These are phyloP conservation scores for Smithornis capensis DNA, from an alignment of 2,113 vertebrate genomes.

Conservation along the genomic window DNA sequence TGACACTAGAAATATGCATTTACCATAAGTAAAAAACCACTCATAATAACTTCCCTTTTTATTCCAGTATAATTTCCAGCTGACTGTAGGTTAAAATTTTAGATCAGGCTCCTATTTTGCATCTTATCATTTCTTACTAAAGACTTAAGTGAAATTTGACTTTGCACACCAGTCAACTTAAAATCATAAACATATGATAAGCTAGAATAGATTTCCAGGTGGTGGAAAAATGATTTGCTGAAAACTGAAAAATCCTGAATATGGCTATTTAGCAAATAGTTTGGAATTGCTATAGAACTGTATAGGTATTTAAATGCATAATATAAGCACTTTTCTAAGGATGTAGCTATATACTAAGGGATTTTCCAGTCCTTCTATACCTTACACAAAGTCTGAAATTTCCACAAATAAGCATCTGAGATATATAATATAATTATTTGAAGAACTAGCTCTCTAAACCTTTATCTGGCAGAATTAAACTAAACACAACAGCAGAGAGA, in stretches of 20 bases:
- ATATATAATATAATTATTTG: not conserved
- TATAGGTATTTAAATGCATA: not conserved
- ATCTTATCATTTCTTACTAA: not conserved
- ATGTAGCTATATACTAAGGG: not conserved
- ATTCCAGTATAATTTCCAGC: not conserved
- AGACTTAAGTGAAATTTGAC: not conserved
- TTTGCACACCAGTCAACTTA: not conserved
- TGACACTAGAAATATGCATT: not conserved
- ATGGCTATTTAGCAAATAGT: not conserved
- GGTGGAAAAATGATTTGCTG: not conserved
- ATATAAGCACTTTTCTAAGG: not conserved
- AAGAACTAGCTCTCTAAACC: not conserved
- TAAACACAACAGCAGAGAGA: not conserved
- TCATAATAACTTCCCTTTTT: not conserved
- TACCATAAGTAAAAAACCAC: not conserved
- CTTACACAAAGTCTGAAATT: not conserved
- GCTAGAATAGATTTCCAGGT: not conserved
- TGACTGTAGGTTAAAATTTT: not conserved
- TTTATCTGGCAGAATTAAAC: not conserved
- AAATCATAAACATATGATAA: not conserved
- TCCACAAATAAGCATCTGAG: not conserved
- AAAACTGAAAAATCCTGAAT: not conserved
- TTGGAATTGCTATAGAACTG: not conserved
- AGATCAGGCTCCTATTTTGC: not conserved
- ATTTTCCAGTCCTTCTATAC: not conserved